phyloP scores from a whole-genome alignment of 2,113 vertebrate species.

The Camelus bactrianus region DNA sequence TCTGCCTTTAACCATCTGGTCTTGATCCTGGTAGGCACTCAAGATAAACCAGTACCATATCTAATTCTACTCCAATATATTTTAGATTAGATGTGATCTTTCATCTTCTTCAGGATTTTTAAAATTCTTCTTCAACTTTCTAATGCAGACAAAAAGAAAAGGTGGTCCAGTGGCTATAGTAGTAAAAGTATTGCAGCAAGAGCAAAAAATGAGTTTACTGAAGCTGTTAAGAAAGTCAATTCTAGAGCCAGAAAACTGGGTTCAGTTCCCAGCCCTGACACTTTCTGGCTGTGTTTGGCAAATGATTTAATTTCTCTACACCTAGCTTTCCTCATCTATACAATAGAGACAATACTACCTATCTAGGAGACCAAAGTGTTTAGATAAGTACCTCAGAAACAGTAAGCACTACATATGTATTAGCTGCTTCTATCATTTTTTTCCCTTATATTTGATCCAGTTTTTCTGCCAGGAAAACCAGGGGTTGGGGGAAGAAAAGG shows the following conservation, averaged over 20 bases:
- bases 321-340: neutral
- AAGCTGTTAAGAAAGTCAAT: neutral
- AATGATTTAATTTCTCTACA: neutral
- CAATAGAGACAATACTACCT: neutral
- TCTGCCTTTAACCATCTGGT: neutral
- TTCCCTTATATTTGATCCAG: neutral
- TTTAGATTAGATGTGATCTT: neutral
- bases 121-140: neutral
- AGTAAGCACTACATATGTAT: neutral
- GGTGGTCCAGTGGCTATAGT: neutral
- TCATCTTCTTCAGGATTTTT: neutral
- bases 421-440: neutral
- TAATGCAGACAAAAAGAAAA: neutral
- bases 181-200: neutral
- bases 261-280: conserved; percentile 5
- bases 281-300: neutral
- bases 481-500: neutral
- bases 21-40: neutral
- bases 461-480: neutral
- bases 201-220: neutral
- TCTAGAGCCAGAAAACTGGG: neutral
- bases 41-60: neutral
- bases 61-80: neutral
- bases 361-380: neutral
- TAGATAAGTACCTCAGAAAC: neutral